phyloP scores from a whole-genome alignment of 1,140 invertebrate genomes.

The Dendroctonus valens region DNA sequence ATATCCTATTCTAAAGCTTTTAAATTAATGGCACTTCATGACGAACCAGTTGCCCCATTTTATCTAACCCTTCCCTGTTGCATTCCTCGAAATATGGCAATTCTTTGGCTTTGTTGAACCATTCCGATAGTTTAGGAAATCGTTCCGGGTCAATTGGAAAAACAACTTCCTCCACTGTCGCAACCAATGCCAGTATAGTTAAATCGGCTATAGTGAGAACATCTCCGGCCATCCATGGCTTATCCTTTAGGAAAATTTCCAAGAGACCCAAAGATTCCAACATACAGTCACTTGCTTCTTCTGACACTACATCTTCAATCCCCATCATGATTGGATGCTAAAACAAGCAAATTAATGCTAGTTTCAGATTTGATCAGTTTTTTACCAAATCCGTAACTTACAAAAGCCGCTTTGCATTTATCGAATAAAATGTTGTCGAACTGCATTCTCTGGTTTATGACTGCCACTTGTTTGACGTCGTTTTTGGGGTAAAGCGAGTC shows the following conservation, averaged over 20 bases:
- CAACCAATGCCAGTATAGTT: slow-evolving; percentile 48
- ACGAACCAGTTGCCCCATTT: slow-evolving; percentile 21
- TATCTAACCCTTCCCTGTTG: slow-evolving; percentile 32
- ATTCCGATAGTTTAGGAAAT: slow-evolving; percentile 36
- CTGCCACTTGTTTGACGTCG: slow-evolving; percentile 55
- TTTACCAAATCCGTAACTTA: slow-evolving; percentile 22
- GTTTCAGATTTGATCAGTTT: background rate
- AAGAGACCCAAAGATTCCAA: slow-evolving; percentile 55
- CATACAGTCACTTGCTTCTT: slow-evolving; percentile 33
- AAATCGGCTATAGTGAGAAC: slow-evolving; percentile 58
- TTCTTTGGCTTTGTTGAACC: slow-evolving; percentile 35
- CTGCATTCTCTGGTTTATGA: slow-evolving; percentile 57
- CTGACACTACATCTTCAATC: slow-evolving; percentile 26
- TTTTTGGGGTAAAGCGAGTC: slow-evolving; percentile 61
- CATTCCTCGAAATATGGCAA: slow-evolving; percentile 41
- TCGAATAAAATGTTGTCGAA: slow-evolving; percentile 51
- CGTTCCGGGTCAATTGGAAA: slow-evolving; percentile 36
- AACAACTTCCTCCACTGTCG: slow-evolving; percentile 35
- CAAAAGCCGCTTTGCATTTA: slow-evolving; percentile 27
- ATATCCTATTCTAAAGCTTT: background rate
- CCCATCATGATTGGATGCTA: slow-evolving; percentile 33
- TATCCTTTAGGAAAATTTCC: slow-evolving; percentile 55
- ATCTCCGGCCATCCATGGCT: slow-evolving; percentile 50
- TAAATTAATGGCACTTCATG: slow-evolving; percentile 18
- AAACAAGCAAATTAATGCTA: slow-evolving; percentile 3